Conservation (phyloP, 2,113 vertebrate genomes). For the Pantherophis guttatus region DNA sequence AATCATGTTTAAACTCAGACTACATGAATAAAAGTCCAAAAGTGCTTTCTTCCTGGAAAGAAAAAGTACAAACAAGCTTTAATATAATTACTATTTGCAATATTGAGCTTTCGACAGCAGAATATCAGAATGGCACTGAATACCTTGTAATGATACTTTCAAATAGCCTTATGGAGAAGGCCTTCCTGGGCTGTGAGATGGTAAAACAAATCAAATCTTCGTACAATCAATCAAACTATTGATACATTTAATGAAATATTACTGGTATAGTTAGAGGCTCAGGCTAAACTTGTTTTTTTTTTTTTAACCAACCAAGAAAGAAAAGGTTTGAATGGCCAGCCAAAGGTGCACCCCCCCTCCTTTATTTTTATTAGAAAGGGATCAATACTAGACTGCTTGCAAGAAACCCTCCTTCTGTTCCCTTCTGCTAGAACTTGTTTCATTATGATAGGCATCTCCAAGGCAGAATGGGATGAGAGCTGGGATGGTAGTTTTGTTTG, state of each 20-base stretch:
- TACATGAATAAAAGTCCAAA: neutral
- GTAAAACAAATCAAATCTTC: neutral
- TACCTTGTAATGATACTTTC: neutral
- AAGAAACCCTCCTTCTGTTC: neutral
- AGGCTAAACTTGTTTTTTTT: neutral
- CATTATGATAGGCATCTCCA: no score
- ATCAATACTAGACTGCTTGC: neutral
- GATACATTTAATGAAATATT: neutral
- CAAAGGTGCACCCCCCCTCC: neutral
- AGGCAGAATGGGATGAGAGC: no score
- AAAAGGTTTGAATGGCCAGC: neutral
- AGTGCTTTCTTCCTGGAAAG: neutral
- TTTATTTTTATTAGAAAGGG: no score
- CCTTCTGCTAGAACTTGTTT: neutral
- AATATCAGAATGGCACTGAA: neutral
- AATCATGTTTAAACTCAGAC: neutral
- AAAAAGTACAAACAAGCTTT: neutral
- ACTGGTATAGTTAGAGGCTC: neutral
- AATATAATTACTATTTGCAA: neutral
- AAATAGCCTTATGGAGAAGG: neutral
- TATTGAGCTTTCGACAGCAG: neutral
- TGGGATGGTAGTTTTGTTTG: neutral
- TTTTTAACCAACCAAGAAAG: neutral
- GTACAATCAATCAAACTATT: neutral
- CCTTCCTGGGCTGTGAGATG: neutral